Evolutionary conservation across 2,113 vertebrate species (phyloP).

Genomic region (Telmatochromis sp.): DNA sequence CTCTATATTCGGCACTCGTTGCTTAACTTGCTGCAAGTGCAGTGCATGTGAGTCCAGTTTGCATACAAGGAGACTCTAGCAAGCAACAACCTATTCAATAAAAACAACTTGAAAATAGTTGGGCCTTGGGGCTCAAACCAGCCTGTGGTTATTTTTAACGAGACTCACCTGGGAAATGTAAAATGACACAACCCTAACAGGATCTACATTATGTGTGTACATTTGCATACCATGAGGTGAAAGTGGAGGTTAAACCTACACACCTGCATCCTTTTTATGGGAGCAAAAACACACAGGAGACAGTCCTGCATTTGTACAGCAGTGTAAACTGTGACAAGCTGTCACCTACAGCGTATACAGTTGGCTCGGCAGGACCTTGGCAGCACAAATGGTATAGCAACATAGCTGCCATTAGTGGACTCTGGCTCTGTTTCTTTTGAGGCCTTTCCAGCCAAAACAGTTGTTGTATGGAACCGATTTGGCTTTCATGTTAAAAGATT

Average conservation of each 20-base stretch:
- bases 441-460: neutral
- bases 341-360: constrained; percentile 16
- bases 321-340: neutral
- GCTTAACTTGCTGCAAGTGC: neutral
- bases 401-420: neutral
- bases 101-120: neutral
- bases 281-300: constrained; percentile 33
- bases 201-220: neutral
- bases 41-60: neutral
- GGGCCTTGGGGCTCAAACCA: neutral
- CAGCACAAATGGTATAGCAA: constrained; percentile 21
- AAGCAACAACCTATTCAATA: neutral
- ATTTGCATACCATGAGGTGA: neutral
- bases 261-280: constrained; percentile 57
- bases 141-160: constrained; percentile 12
- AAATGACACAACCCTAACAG: neutral
- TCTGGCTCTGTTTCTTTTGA: neutral
- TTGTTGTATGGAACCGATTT: neutral
- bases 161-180: neutral
- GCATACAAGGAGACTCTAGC: neutral
- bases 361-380: neutral
- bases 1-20: neutral
- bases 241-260: constrained; percentile 28
- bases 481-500: neutral
- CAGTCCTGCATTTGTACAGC: constrained; percentile 27